Conservation (phyloP, 2,113 vertebrate species). For the Xiphophorus hellerii region DNA sequence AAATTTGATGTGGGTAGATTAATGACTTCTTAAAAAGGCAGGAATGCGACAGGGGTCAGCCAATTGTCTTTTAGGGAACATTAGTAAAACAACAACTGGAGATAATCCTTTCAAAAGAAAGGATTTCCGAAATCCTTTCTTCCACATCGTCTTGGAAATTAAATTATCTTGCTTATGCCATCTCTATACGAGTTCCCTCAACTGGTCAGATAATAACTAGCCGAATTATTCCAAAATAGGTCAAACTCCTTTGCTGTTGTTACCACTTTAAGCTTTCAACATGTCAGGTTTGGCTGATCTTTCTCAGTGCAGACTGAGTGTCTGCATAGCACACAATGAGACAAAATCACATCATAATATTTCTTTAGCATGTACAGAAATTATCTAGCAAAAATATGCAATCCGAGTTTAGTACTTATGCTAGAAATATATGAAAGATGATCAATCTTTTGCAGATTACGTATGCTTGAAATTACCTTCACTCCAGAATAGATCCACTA, state of each 20-base stretch:
- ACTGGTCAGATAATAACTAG: background rate
- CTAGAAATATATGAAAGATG: no score
- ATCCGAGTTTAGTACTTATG: no score
- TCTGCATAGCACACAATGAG: background rate
- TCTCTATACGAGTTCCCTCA: background rate
- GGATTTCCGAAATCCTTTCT: background rate
- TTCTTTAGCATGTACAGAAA: background rate
- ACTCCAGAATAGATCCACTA: no score
- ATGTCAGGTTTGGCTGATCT: background rate
- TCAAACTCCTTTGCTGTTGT: background rate
- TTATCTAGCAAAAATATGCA: no score
- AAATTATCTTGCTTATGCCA: background rate
- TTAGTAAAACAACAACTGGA: background rate
- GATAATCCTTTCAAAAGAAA: background rate
- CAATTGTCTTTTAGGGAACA: background rate
- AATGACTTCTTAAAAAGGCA: background rate
- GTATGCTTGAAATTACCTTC: no score
- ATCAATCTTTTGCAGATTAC: no score
- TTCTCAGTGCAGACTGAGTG: background rate
- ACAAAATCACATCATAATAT: background rate
- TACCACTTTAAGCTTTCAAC: background rate
- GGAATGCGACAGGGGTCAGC: background rate
- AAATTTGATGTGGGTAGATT: constrained; percentile 1
- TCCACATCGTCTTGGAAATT: background rate
- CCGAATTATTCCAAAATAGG: background rate